Evolutionary conservation across 2,113 vertebrate genomes (phyloP).

Genomic region (Nothobranchius kuhntae): DNA sequence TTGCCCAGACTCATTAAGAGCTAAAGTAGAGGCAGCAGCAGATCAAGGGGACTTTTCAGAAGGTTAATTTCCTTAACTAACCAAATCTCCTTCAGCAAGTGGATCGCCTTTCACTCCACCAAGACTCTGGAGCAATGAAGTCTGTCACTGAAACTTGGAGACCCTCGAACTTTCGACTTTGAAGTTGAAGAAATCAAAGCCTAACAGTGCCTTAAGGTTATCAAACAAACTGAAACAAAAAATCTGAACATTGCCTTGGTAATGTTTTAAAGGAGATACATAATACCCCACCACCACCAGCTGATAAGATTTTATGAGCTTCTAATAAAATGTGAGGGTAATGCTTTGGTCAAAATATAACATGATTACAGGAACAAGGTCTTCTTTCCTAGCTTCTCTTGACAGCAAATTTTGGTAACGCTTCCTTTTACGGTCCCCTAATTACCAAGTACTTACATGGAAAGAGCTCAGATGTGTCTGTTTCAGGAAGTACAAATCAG

Average conservation of each 20-base stretch:
- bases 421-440: too few relatives aligned
- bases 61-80: conserved; percentile 73
- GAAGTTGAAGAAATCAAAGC: conserved; percentile 61
- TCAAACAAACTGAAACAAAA: conserved; percentile 58
- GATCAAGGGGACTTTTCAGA: conserved; percentile 66
- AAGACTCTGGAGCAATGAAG: conserved; percentile 59
- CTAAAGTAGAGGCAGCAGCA: conserved; percentile 55
- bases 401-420: background rate
- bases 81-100: conserved; percentile 69
- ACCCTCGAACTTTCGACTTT: conserved; percentile 58
- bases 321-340: background rate
- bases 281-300: background rate
- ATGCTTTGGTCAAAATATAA: background rate
- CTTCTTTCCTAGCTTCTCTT: background rate
- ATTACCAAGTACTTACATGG: too few relatives aligned
- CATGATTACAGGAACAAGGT: background rate
- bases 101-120: conserved; percentile 66
- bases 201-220: conserved; percentile 53
- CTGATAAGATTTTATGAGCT: background rate
- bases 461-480: too few relatives aligned
- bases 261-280: conserved; percentile 6
- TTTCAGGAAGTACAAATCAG: too few relatives aligned
- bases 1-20: conserved; percentile 65
- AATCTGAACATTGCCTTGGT: conserved; percentile 35
- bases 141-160: conserved; percentile 38